A percentile compares a stretch with the other conserved stretches of the same genome.
Conservation (phyloP, 2,113 vertebrate genomes). For the Dicrurus megarhynchus region DNA sequence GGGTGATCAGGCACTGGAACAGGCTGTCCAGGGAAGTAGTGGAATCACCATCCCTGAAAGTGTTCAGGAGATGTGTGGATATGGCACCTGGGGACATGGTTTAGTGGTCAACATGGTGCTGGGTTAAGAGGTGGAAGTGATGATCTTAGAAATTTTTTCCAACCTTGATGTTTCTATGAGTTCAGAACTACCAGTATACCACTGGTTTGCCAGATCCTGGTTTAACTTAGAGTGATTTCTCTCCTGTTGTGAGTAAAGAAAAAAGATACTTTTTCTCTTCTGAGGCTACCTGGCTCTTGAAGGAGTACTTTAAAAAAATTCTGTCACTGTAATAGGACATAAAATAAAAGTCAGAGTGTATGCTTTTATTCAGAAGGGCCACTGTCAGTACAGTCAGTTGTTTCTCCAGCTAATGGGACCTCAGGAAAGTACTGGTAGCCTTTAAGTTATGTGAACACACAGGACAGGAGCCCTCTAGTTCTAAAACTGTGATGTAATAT, state of each 20-base stretch:
- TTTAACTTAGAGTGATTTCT: not conserved
- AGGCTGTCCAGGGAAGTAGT: not conserved
- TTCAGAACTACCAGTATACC: not conserved
- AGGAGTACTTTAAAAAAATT: not conserved
- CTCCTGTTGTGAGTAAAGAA: not conserved
- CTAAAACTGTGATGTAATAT: not conserved
- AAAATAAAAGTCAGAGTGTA: not conserved
- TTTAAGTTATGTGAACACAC: not conserved
- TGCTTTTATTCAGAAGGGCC: not conserved
- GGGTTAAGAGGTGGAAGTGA: not conserved
- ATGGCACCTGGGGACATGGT: no score
- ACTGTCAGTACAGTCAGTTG: not conserved
- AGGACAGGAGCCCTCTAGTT: not conserved
- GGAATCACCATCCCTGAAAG: not conserved
- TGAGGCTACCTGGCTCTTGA: not conserved
- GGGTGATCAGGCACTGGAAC: not conserved
- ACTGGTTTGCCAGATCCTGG: not conserved
- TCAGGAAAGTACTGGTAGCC: not conserved
- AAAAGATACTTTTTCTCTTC: rapidly evolving
- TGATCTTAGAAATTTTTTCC: not conserved
- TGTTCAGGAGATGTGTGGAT: not conserved
- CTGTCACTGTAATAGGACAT: not conserved
- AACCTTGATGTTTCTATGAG: not conserved
- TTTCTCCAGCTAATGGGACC: not conserved
- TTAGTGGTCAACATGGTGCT: not conserved